Conservation (phyloP, 2,888 invertebrate species). For the Smittia sp. region DNA sequence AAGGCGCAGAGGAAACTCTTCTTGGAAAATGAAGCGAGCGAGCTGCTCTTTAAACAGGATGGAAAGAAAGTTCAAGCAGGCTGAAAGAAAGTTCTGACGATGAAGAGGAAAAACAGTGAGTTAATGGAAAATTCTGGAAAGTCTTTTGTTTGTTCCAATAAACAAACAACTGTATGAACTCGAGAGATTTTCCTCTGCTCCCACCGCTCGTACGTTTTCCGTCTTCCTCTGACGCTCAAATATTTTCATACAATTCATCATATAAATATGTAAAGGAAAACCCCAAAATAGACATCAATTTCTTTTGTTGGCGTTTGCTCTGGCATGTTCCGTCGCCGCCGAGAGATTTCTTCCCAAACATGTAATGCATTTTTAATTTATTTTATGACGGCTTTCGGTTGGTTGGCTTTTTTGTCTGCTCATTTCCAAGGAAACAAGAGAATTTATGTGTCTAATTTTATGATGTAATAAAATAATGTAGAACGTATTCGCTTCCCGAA, state of each 20-base stretch:
- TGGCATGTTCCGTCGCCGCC: neutral
- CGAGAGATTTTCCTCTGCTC: neutral
- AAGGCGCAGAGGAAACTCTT: no score
- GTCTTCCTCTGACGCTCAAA: neutral
- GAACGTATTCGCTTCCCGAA: conserved; percentile 2
- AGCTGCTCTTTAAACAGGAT: neutral
- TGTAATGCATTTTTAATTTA: conserved; percentile 37
- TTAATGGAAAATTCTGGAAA: conserved; percentile 10
- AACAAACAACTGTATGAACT: conserved; percentile 15
- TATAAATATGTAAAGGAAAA: conserved; percentile 5
- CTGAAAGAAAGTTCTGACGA: neutral
- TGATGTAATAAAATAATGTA: conserved; percentile 29
- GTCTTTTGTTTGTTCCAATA: conserved; percentile 27
- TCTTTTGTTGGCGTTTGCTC: neutral
- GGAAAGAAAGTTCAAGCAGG: conserved; percentile 1
- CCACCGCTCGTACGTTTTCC: neutral
- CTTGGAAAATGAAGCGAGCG: no score
- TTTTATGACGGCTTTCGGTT: conserved; percentile 7
- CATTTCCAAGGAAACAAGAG: neutral
- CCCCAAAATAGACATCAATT: conserved; percentile 22
- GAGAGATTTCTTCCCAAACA: neutral
- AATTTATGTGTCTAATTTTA: conserved; percentile 27
- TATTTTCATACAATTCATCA: conserved; percentile 12
- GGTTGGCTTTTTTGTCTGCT: neutral
- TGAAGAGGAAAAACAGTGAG: neutral